Evolutionary conservation across 2,113 vertebrate species (phyloP).

Genomic region (Hemibagrus wyckioides): DNA sequence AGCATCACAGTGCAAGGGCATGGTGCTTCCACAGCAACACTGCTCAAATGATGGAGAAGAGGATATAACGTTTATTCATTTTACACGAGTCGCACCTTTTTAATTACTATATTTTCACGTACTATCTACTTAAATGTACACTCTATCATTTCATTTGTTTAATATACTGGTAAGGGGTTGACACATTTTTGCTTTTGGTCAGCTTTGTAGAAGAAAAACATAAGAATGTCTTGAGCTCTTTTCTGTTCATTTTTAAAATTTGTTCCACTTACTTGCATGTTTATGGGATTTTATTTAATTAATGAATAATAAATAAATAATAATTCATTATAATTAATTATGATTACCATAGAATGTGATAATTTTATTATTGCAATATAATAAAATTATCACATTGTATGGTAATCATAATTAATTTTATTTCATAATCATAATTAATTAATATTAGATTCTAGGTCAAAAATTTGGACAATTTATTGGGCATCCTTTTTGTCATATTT

Average conservation of each 20-base stretch:
- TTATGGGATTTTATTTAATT: background rate
- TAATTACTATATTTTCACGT: background rate
- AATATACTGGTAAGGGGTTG: background rate
- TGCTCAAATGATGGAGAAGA: background rate
- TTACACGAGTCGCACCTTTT: background rate
- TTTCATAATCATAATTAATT: too few relatives aligned
- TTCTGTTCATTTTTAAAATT: background rate
- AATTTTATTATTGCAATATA: too few relatives aligned
- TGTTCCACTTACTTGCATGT: background rate
- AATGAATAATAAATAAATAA: too few relatives aligned
- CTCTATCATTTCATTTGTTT: background rate
- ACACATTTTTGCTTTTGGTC: background rate
- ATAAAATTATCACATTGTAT: too few relatives aligned
- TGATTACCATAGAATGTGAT: background rate
- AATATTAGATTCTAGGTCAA: background rate
- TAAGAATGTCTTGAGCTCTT: background rate
- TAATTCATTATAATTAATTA: background rate
- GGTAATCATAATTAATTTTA: too few relatives aligned
- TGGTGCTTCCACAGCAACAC: constrained; percentile 65
- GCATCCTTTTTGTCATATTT: background rate
- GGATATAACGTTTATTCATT: background rate
- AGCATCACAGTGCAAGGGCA: constrained; percentile 49
- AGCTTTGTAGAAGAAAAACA: background rate
- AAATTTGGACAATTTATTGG: background rate
- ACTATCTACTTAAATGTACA: background rate